These are phyloP conservation scores for Crocuta crocuta DNA, from an alignment of 2,113 vertebrate genomes.

Conservation along the genomic window DNA sequence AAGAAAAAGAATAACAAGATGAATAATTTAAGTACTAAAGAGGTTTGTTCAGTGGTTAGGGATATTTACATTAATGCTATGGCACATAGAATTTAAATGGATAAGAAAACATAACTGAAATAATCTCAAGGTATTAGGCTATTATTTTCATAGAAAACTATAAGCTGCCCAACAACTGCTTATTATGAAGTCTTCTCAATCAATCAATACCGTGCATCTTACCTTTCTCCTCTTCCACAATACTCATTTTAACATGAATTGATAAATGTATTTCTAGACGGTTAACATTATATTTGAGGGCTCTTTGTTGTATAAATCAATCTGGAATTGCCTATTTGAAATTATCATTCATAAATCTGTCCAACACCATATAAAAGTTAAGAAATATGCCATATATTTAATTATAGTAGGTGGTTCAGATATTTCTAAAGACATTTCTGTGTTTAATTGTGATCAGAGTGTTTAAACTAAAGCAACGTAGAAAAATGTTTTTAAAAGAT, in stretches of 20 bases:
- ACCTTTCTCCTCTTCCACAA: neutral
- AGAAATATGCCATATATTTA: constrained; percentile 33
- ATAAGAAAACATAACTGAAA: neutral
- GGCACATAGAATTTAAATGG: neutral
- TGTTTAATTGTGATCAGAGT: neutral
- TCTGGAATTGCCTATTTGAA: constrained; percentile 29
- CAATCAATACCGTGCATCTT: neutral
- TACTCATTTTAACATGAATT: neutral
- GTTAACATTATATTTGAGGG: neutral
- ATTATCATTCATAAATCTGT: constrained; percentile 42
- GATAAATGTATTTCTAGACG: neutral
- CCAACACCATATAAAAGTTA: constrained; percentile 3
- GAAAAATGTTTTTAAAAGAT: neutral
- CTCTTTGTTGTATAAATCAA: neutral
- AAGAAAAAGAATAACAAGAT: neutral
- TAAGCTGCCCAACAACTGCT: neutral
- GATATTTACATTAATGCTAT: neutral
- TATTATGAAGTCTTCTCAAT: constrained; percentile 16
- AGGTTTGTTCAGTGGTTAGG: neutral
- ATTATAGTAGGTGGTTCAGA: neutral
- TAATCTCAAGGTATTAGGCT: neutral
- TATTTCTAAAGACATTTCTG: constrained; percentile 2
- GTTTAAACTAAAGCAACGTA: constrained; percentile 34
- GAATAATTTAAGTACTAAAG: neutral
- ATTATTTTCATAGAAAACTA: neutral